Evolutionary conservation across 2,113 vertebrate species (phyloP), one percentile per base, ranked within the genome.

Genomic region (Silurus glanis): DNA sequence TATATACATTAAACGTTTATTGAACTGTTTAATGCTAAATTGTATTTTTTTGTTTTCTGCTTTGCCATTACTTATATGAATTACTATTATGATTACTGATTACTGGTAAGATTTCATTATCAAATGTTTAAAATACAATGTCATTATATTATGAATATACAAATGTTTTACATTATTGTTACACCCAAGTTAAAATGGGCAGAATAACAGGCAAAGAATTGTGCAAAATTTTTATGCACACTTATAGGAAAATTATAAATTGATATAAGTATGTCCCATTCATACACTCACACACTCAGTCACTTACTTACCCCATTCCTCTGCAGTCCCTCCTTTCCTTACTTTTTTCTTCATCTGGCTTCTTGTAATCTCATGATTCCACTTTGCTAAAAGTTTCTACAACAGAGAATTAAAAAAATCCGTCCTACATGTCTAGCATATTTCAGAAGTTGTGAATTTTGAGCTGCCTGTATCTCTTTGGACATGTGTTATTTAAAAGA

Each of bases 401-500:
- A 79, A 12, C 61, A 71, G 62, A 72, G 55, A 25, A 62, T 83
- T 37, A 62, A 49, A 55, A 37, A 86, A 59, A 80, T 82, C 47
- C 64, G 25, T 17, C 66, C 75, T 74, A 4, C 56, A 55, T n/a
- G 56, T 64, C n/a, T 53, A 25, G 49, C 28, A 45, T 49, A 82
- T 72, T 75, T 86, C n/a, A 64, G 59, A 83, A 83, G 67, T 53
- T 72, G n/a, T 72, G 23, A 82, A 45, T 13, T 71, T 78, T 37
- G 56, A 71, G 55, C 62, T 67, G 59, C 59, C 16, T 82, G 14
- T 79, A 45, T 69, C 28, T 69, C 16, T 66, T 45, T 78, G 56
- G 25, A 51, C 71, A 37, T 75, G 66, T 67, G 79, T 80, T 45
- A 84, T 89, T 80, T 91, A 21, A 91, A 90, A 74, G 47, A 90